A percentile compares a stretch with the other conserved stretches of the same genome.
phyloP scores from a whole-genome alignment of 2,113 vertebrate genomes.

The Megaceryle torquata region DNA sequence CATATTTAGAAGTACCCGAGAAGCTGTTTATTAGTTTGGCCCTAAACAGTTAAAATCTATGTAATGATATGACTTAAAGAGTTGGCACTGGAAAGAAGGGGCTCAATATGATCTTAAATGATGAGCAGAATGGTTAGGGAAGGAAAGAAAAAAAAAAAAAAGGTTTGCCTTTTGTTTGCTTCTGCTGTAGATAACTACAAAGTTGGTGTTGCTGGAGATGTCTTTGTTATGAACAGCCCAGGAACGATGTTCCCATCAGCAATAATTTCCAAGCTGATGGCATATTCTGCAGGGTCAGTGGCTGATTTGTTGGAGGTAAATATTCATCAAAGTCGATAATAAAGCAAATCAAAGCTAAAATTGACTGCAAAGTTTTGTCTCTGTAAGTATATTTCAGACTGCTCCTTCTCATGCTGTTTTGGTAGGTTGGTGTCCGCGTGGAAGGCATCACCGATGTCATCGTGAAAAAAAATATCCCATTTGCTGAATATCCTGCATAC shows the following conservation, averaged over 20 bases:
- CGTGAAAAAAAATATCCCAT: conserved; percentile 59
- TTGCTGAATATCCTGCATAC: conserved; percentile 35
- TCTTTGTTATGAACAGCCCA: conserved; percentile 81
- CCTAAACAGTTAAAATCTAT: background rate
- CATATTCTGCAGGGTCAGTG: conserved; percentile 74
- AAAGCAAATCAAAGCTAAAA: background rate
- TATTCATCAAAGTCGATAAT: background rate
- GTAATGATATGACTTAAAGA: background rate
- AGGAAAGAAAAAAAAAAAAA: background rate
- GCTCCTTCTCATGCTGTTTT: background rate
- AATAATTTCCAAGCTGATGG: conserved; percentile 74
- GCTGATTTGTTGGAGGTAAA: conserved; percentile 84
- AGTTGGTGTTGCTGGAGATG: conserved; percentile 77
- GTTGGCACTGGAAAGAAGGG: background rate
- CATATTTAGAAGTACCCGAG: background rate
- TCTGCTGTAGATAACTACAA: conserved; percentile 71
- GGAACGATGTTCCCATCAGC: conserved; percentile 77
- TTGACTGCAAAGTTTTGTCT: background rate
- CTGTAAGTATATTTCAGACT: background rate
- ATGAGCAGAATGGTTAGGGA: background rate
- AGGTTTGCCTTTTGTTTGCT: background rate
- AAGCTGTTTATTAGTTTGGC: background rate
- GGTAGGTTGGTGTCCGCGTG: conserved; percentile 76
- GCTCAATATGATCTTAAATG: background rate
- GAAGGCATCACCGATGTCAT: conserved; percentile 82